Conservation (phyloP, 1,140 invertebrate species). For the Drosophila seguyi region DNA sequence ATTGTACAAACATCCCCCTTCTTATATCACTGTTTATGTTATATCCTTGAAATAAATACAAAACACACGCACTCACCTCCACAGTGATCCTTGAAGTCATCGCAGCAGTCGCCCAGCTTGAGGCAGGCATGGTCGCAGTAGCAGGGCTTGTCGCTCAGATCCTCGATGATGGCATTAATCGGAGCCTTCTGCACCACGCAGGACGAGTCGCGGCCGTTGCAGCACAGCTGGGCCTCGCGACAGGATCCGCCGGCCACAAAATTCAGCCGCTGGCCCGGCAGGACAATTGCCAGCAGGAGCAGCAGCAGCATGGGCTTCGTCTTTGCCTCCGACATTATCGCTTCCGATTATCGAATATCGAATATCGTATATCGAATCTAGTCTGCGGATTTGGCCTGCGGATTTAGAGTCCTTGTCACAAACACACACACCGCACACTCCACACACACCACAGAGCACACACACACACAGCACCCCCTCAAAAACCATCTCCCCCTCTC, state of each 20-base stretch:
- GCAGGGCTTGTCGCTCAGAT: constrained; percentile 92
- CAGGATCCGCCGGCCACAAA: constrained; percentile 87
- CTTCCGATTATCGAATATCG: constrained; percentile 2
- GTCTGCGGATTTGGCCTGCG: constrained; percentile 18
- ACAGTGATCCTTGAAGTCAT: constrained; percentile 93
- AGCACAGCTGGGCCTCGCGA: constrained; percentile 91
- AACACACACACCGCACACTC: constrained; percentile 11
- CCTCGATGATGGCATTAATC: constrained; percentile 92
- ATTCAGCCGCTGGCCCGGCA: constrained; percentile 15
- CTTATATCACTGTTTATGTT: background rate
- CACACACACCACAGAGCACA: constrained; percentile 8
- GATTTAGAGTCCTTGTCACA: constrained; percentile 25
- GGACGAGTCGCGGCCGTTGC: constrained; percentile 92
- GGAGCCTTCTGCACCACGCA: constrained; percentile 94
- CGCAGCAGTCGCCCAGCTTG: constrained; percentile 93
- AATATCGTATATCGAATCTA: constrained; percentile 7
- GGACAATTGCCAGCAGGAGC: constrained; percentile 27
- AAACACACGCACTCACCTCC: constrained; percentile 88
- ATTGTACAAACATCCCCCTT: background rate
- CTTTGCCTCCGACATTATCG: constrained; percentile 19
- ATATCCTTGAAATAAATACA: background rate
- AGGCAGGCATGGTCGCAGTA: constrained; percentile 96
- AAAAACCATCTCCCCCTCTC: background rate
- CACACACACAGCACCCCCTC: background rate
- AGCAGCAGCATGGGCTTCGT: constrained; percentile 5